These are phyloP conservation scores for Cyanocitta stelleri DNA, from an alignment of 2,113 vertebrate species.

Conservation along the genomic window DNA sequence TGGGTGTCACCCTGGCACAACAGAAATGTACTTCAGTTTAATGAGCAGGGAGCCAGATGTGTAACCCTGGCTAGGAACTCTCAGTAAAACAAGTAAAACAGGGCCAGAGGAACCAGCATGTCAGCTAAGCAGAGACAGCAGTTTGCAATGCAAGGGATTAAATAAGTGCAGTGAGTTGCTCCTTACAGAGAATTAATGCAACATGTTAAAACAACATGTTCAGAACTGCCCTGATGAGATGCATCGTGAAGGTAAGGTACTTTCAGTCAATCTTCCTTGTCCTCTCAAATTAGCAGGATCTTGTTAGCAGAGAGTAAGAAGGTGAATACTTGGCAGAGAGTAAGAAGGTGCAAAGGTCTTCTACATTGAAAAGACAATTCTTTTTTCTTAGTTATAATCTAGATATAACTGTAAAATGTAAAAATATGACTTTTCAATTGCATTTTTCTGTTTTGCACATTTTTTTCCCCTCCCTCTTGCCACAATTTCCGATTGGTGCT, in stretches of 20 bases:
- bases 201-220: not conserved
- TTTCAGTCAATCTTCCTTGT: not conserved
- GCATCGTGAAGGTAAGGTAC: not conserved
- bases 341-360: not conserved
- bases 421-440: not conserved
- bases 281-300: not conserved
- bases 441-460: not conserved
- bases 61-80: not conserved
- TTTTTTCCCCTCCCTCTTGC: not conserved
- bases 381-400: not conserved
- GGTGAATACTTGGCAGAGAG: not conserved
- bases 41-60: not conserved
- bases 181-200: not conserved
- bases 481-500: not conserved
- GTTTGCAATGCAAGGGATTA: not conserved
- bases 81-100: not conserved
- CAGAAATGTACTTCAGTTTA: not conserved
- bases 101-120: accelerated
- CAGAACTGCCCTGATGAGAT: not conserved
- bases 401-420: not conserved
- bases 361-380: accelerated
- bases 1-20: not conserved
- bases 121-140: not conserved
- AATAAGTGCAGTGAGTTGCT: not conserved
- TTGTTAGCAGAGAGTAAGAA: not conserved